Conservation (phyloP, 1,140 invertebrate genomes). For the honey bee (Apis mellifera) region Amel_HAv3.1 CM009938.2:10454001-10454500, state of each 20-base stretch:
- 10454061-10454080: not conserved
- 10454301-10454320: not conserved
- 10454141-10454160: not conserved
- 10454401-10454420: conserved; percentile 63
- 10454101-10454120: no score
- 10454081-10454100: conserved; percentile 3
- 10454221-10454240: conserved; percentile 33
- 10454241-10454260: not conserved
- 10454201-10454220: not conserved
- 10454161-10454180: not conserved
- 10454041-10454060: not conserved
- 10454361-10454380: not conserved
- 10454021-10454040: not conserved
- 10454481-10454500: conserved; percentile 84
- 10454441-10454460: conserved; percentile 80
- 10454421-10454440: conserved; percentile 75
- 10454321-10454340: not conserved
- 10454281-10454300: not conserved
- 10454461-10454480: conserved; percentile 83
- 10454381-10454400: conserved; percentile 21
- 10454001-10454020: no score
- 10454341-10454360: conserved; percentile 48
- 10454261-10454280: not conserved
- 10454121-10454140: not conserved
- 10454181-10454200: not conserved